These are phyloP conservation scores for Alviniconcha strummeri DNA, from an alignment of 2,888 invertebrate genomes.

Conservation along the genomic window DNA sequence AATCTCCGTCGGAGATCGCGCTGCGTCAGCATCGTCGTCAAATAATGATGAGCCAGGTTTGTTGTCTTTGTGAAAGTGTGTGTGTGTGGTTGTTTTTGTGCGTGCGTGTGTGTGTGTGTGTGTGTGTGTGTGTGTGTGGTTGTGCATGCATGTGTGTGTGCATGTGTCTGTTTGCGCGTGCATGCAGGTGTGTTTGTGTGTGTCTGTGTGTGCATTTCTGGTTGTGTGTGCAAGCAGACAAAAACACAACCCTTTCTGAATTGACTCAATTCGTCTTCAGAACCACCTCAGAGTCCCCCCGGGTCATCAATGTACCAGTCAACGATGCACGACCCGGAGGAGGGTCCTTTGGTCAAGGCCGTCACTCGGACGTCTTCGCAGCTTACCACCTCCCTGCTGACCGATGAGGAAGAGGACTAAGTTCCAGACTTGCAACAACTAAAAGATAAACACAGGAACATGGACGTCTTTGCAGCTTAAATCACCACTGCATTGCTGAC, in stretches of 20 bases:
- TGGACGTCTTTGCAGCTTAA: not conserved
- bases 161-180: too few relatives aligned
- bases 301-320: constrained; percentile 55
- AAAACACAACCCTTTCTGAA: too few relatives aligned
- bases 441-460: not conserved
- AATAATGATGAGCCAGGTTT: constrained; percentile 1
- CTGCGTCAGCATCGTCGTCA: not conserved
- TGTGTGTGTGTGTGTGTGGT: too few relatives aligned
- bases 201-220: too few relatives aligned
- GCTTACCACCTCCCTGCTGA: not conserved
- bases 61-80: too few relatives aligned
- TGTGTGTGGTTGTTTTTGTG: too few relatives aligned
- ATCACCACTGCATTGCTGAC: not conserved
- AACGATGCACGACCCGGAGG: not conserved
- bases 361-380: constrained; percentile 29
- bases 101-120: too few relatives aligned
- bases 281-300: constrained; percentile 52
- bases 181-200: too few relatives aligned
- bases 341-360: not conserved
- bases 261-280: constrained; percentile 12
- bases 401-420: constrained; percentile 3
- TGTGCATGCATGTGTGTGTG: too few relatives aligned
- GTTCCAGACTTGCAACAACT: too few relatives aligned
- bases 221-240: constrained; percentile 35
- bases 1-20: constrained; percentile 6